Evolutionary conservation across 2,113 vertebrate genomes (phyloP), one percentile per base, ranked within the genome.

Genomic region (Hyla sarda): DNA sequence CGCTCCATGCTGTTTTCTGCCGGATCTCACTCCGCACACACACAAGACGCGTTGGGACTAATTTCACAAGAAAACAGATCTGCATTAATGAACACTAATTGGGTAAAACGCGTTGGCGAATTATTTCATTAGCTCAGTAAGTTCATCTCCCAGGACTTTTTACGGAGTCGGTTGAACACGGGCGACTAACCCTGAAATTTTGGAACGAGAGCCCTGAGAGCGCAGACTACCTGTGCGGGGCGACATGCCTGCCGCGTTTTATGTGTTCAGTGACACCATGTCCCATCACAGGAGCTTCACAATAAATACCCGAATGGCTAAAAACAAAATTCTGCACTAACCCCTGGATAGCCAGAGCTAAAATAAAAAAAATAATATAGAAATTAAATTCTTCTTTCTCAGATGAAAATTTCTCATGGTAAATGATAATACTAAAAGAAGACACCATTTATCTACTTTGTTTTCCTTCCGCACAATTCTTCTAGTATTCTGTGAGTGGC

Each of bases 51-150:
- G 5, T 56, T 48, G 83, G 73, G 83, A 77, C 74, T 67, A 16
- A 77, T 85, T 85, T 86, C 50, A 47, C 62, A 58, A 74, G 65
- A 73, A 87, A 82, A 81, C 85, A 72, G 65, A 82, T 82, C 85
- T 72, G 65, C 52, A 80, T 82, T 74, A 87, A 80, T 58, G 85
- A 87, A 56, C 79, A 28, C 25, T 87, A 87, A 87, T 87, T 87
- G 79, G 77, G 69, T 73, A 77, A 82, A 81, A 60, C 65, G 34
- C 72, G 79, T 82, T 73, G 47, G 69, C 8, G 56, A 82, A 80
- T 82, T 81, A 87, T 82, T 82, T 87, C 79, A 87, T 87, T 87
- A 82, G 76, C 50, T 71, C 10, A 47, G 37, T 47, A 82, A 47
- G 21, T 82, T 73, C 65, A 82, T 69, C 28, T 87, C 79, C 77